Evolutionary conservation across 2,797 vertebrate species (phyloP), one percentile per base, ranked within the genome.

Genomic region (Pseudochaenichthys georgianus): DNA sequence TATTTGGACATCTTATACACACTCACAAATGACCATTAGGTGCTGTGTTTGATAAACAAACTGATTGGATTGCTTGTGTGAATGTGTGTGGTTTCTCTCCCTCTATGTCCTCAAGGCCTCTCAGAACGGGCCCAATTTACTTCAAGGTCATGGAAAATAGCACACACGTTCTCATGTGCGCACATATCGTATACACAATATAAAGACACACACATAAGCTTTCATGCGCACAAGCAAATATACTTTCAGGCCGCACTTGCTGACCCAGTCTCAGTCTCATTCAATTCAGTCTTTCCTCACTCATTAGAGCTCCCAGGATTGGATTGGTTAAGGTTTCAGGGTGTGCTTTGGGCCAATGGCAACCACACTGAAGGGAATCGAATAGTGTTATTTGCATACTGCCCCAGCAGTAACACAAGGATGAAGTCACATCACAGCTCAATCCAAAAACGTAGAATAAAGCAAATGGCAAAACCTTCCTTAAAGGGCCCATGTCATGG

Each of bases 21-120:
- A 92, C 87, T 93, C 87, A 93, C 88, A 92, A 93, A 94, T 92
- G 90, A 92, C 93, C 93, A 94, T 95, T 94, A 94, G 94, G 93
- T 93, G 93, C 92, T 85, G 92, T 92, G 91, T 94, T 94, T 94
- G 89, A 94, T 94, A 95, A 95, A 95, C 94, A 95, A 92, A 93
- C 93, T 95, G 94, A 95, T 95, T 95, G 92, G 93, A 91, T 94
- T 94, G 91, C 91, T 92, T 88, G 88, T 86, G 88, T 86, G 91
- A 92, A 91, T 85, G 91, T 77, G 90, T 94, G 92, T 93, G 92
- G 90, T 91, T 93, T 92, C 76, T 91, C 88, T 90, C 88, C 77
- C 70, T 80, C 19, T 75, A 68, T 89, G 86, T 92, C 89, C 86
- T 92, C 88, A 83, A 90, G 90, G 92, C 78, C 85, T 80, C 80